These are phyloP conservation scores for Unio pictorum DNA, from an alignment of 2,888 invertebrate species.

Conservation along the genomic window DNA sequence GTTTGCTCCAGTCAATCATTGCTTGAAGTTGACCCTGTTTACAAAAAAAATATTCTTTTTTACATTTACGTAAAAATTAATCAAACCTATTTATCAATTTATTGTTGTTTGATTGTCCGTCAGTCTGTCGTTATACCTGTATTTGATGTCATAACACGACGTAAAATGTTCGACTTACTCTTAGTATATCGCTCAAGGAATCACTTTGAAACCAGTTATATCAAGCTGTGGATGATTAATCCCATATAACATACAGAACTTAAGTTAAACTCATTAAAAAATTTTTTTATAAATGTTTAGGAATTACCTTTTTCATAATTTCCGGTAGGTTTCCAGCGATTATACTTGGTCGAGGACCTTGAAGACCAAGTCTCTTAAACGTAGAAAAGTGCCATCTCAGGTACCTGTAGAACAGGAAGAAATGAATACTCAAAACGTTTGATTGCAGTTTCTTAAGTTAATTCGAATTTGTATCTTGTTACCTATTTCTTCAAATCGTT, in stretches of 20 bases:
- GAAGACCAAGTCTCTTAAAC: slow-evolving; percentile 51
- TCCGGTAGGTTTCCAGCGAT: slow-evolving; percentile 53
- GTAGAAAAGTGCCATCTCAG: slow-evolving; percentile 50
- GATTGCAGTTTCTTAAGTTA: too few species aligned
- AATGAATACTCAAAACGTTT: not conserved
- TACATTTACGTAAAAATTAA: too few species aligned
- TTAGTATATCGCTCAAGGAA: too few species aligned
- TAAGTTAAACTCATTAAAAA: not conserved
- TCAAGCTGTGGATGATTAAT: too few species aligned
- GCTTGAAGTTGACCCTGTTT: slow-evolving; percentile 56
- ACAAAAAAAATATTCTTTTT: not conserved
- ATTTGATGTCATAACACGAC: too few species aligned
- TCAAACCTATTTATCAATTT: too few species aligned
- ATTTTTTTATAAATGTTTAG: not conserved
- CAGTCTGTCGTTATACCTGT: too few species aligned
- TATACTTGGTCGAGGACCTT: slow-evolving; percentile 52
- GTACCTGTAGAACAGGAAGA: slow-evolving; percentile 38
- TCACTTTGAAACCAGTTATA: too few species aligned
- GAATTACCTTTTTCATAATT: slow-evolving; percentile 43
- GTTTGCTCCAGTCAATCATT: slow-evolving; percentile 48
- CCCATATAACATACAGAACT: not conserved
- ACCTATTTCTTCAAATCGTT: too few species aligned
- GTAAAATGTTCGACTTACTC: too few species aligned
- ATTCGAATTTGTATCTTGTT: too few species aligned
- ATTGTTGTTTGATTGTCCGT: too few species aligned